A percentile compares a stretch with the other conserved stretches of the same genome.
phyloP scores from a whole-genome alignment of 2,113 vertebrate genomes.

The Phylloscopus whistleri region DNA sequence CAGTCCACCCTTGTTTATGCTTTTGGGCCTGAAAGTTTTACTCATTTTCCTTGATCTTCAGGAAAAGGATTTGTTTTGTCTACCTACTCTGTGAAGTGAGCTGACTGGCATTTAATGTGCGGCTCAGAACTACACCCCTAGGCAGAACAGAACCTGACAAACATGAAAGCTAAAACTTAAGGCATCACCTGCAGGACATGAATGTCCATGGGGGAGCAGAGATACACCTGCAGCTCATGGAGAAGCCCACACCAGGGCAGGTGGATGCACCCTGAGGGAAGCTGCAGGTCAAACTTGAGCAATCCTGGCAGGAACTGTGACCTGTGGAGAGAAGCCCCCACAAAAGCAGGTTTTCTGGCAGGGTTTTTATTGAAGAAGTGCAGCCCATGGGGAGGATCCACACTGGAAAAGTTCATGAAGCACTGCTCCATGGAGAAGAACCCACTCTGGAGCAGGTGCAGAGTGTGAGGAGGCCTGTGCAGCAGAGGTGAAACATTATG shows the following conservation, averaged over 20 bases:
- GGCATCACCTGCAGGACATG: neutral
- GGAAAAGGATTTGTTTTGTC: too few relatives aligned
- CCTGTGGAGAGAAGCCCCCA: neutral
- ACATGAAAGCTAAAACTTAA: neutral
- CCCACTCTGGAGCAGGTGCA: rapidly evolving
- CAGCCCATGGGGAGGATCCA: neutral
- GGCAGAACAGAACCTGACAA: neutral
- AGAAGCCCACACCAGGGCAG: too few relatives aligned
- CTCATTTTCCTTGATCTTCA: too few relatives aligned
- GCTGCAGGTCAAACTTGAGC: neutral
- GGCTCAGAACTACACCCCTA: neutral
- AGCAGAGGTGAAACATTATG: neutral
- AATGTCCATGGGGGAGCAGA: neutral
- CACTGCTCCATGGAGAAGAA: neutral
- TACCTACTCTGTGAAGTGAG: too few relatives aligned
- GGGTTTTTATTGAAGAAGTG: neutral
- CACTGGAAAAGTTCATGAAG: rapidly evolving
- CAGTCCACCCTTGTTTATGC: neutral
- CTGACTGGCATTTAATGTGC: neutral
- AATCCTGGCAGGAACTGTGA: neutral
- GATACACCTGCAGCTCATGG: neutral
- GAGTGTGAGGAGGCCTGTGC: neutral
- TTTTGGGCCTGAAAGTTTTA: neutral
- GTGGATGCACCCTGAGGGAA: neutral
- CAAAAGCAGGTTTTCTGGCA: neutral